Conservation (phyloP, 53 echinoderm and acorn worm genomes). For the Crossaster papposus region DNA sequence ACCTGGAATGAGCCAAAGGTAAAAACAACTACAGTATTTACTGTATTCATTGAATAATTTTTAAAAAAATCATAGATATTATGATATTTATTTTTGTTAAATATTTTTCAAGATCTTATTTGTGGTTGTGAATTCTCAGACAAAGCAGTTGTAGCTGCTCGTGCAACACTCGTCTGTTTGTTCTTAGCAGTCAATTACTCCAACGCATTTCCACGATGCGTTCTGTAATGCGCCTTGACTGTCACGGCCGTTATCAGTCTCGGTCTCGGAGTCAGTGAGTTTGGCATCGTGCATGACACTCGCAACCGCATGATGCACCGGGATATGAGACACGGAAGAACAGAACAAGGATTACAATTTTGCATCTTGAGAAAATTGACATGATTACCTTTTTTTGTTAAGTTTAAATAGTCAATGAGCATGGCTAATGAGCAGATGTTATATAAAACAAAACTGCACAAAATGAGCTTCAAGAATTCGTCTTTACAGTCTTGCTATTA, state of each 20-base stretch:
- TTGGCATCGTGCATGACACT: constrained; percentile 32
- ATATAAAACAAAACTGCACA: too few relatives aligned
- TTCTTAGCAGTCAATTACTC: constrained; percentile 18
- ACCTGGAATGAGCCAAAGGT: constrained; percentile 61
- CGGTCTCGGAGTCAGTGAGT: constrained; percentile 35
- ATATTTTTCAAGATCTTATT: neutral
- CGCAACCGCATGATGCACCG: neutral
- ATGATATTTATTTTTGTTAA: too few relatives aligned
- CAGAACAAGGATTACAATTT: neutral
- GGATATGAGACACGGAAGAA: too few relatives aligned
- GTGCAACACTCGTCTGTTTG: constrained; percentile 10
- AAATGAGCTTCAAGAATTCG: too few relatives aligned
- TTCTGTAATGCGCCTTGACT: neutral
- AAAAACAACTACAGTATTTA: neutral
- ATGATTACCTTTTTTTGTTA: neutral
- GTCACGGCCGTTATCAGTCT: neutral
- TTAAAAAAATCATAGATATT: too few relatives aligned
- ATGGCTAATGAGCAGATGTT: neutral
- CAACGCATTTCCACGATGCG: constrained; percentile 42
- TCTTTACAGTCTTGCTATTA: too few relatives aligned
- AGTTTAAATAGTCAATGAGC: neutral
- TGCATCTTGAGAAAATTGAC: neutral
- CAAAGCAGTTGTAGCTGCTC: constrained; percentile 1
- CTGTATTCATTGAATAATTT: neutral
- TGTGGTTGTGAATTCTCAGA: neutral